Evolutionary conservation across 2,113 vertebrate genomes (phyloP), one percentile per base, ranked within the genome.

Genomic region (Melanotaenia duboulayi): DNA sequence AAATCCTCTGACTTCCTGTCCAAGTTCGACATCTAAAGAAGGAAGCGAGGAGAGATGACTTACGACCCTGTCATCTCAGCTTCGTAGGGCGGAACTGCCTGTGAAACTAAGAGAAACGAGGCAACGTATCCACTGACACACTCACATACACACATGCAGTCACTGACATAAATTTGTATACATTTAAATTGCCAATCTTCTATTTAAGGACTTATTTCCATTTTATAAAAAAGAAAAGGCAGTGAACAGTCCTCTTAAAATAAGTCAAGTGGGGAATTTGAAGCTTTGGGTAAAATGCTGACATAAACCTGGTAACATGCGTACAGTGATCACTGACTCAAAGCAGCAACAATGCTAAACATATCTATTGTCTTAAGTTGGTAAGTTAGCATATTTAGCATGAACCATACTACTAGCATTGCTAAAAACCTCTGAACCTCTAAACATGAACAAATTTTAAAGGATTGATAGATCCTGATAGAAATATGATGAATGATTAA

Each of bases 1-100:
- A 84, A 84, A 87, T 88, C 78, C 81, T 83, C 70, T 74, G 77
- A 81, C 87, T 91, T 85, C 68, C 87, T 79, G 83, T 90, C 87
- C 78, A 78, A 68, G 56, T 87, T 71, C 90, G 87, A 92, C 78
- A 86, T 74, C 63, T 83, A 65, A 72, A 77, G 71, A 83, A 57
- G 71, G 64, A 58, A 80, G 32, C 61, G 58, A 69, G 60, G 55
- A 85, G 16, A 70, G 68, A 86, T 74, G 74, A 83, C 76, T 71
- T 70, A 59, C 24, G 77, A 87, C 84, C 82, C 73, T 75, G 82
- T 91, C 89, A 87, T 81, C 75, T 80, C n/a, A 58, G 44, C 44
- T 48, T 48, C 44, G n/a, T 48, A 48, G 44, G 44, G 44, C 44
- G n/a, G 17, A 48, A n/a, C 17, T 5, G 68, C 67, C 49, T 85